Evolutionary conservation across 2,797 vertebrate genomes (phyloP).

Genomic region (Parotocinclus haroldoi): DNA sequence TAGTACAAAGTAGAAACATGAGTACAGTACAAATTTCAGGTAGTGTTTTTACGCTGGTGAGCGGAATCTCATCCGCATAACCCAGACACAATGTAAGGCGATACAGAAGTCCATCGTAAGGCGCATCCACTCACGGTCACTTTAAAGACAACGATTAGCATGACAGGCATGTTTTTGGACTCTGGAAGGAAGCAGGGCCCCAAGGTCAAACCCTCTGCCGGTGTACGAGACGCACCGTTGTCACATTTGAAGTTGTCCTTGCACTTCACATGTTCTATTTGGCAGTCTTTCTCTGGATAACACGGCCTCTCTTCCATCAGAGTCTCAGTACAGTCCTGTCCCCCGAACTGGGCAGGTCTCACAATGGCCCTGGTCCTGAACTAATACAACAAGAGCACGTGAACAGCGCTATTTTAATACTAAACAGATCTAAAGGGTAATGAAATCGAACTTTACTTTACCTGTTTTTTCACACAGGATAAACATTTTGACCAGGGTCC

Average conservation of each 20-base stretch:
- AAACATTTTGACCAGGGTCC: constrained; percentile 87
- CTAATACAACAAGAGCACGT: constrained; percentile 59
- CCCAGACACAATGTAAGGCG: no score
- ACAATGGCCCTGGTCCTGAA: constrained; percentile 71
- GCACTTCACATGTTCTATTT: constrained; percentile 74
- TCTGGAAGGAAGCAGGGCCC: no score
- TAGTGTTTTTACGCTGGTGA: no score
- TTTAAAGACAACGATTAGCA: no score
- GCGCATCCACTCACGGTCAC: no score
- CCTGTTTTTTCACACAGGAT: constrained; percentile 83
- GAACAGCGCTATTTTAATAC: background rate
- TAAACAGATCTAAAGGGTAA: background rate
- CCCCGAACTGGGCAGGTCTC: constrained; percentile 84
- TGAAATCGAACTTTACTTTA: constrained; percentile 42
- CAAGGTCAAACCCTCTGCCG: no score
- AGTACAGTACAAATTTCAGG: no score
- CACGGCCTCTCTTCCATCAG: constrained; percentile 76
- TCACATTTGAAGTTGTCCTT: constrained; percentile 81
- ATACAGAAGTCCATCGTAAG: no score
- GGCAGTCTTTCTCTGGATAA: constrained; percentile 75
- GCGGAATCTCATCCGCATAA: no score
- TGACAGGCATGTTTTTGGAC: no score
- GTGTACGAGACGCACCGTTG: constrained; percentile 67
- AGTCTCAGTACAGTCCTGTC: constrained; percentile 67
- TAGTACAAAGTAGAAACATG: no score